Evolutionary conservation across 1,140 invertebrate genomes (phyloP), one percentile per base, ranked within the genome.

Genomic region (Trichomalopsis sarcophagae): DNA sequence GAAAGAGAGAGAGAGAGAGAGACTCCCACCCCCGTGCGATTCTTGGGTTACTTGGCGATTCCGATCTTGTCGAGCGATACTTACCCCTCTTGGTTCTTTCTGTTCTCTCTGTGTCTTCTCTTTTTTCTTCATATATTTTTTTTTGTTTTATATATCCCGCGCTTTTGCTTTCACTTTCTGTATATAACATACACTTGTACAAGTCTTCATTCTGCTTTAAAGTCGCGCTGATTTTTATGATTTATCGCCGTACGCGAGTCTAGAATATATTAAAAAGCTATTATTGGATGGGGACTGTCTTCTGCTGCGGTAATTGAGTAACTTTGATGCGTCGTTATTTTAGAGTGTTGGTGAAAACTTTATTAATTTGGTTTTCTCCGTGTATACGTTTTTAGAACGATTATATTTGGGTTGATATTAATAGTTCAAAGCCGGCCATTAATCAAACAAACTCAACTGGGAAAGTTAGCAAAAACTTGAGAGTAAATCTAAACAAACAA

Each of bases 1-100:
- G 50, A 17, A 21, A 55, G 50, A 55, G 50, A 55, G 50, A 55
- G 5, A 36, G 47, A 55, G 88, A 85, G 50, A 80, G 84, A 78
- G 68, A 74, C 87, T 86, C 86, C 86, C 88, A 87, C 88, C 90
- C 91, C 88, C 88, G 86, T 88, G 90, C 71, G n/a, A 40, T 75
- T 27, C 73, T 76, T 44, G 36, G 23, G 30, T 47, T 80, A 90
- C 91, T 93, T 93, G 91, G 91, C 91, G 92, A 93, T 93, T 93
- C 92, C 89, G 92, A 93, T 92, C 92, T 92, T 92, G 92, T 91
- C 91, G 90, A 88, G 90, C 89, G 92, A 93, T 93, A 92, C 88
- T 33, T 73, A 44, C 68, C 23, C 68, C 27, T 33, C 68, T 71
- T 71, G 23, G 9, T 71, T 71, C 62, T 23, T 30, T 27, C 71